phyloP scores from a whole-genome alignment of 2,113 vertebrate species.

The Brienomyrus longianalis region DNA sequence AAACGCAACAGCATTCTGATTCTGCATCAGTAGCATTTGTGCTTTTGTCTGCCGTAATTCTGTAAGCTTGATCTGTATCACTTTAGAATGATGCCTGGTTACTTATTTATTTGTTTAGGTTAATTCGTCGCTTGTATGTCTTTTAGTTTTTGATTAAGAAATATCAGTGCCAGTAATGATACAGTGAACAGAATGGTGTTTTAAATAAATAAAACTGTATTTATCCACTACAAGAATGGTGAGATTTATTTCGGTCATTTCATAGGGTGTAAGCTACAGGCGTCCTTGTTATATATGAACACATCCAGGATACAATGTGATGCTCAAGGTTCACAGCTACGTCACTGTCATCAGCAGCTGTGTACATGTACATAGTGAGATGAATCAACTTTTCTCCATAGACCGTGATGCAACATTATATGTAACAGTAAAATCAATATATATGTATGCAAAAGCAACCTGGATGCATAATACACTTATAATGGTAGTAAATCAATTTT shows the following conservation, averaged over 20 bases:
- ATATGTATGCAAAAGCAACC: not conserved
- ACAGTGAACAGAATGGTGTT: not conserved
- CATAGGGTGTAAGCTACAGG: not conserved
- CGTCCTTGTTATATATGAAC: not conserved
- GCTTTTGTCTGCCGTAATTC: not conserved
- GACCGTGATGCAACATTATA: not conserved
- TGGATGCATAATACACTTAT: not conserved
- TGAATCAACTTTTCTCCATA: not conserved
- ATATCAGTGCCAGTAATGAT: not conserved
- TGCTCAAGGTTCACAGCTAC: not conserved
- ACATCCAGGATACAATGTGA: not conserved
- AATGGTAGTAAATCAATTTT: not conserved
- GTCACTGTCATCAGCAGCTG: not conserved
- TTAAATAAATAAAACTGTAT: constrained; percentile 16
- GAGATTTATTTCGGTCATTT: not conserved
- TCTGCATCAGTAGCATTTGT: not conserved
- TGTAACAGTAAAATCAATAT: not conserved
- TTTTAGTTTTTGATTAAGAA: not conserved
- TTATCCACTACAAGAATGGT: not conserved
- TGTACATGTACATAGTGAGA: not conserved
- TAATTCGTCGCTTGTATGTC: not conserved
- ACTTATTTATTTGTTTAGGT: not conserved
- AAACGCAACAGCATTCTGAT: not conserved
- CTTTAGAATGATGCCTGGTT: constrained; percentile 15
- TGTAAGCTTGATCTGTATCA: not conserved